Conservation (phyloP, 1,140 invertebrate genomes). For the Caenorhabditis briggsae region DNA sequence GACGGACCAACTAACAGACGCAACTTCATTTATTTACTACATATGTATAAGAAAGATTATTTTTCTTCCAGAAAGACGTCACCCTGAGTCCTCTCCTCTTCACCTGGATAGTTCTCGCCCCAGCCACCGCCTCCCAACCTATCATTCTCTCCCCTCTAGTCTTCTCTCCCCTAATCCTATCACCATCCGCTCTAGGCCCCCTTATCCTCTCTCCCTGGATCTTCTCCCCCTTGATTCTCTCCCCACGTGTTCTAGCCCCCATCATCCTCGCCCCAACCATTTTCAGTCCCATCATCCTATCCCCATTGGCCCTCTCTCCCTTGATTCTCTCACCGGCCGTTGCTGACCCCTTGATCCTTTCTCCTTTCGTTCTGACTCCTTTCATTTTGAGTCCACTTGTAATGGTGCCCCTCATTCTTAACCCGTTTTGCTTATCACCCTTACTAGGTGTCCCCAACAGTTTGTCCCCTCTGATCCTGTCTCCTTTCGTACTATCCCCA, state of each 20-base stretch:
- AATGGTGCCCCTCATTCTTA: slow-evolving; percentile 63
- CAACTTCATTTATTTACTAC: too few relatives aligned
- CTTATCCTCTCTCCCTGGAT: slow-evolving; percentile 64
- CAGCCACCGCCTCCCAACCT: slow-evolving; percentile 47
- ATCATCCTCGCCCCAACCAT: slow-evolving; percentile 59
- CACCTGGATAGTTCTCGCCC: slow-evolving; percentile 28
- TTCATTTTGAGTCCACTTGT: slow-evolving; percentile 60
- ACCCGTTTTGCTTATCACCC: slow-evolving; percentile 62
- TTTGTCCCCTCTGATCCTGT: slow-evolving; percentile 63
- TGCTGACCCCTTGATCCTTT: slow-evolving; percentile 60
- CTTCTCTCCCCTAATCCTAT: slow-evolving; percentile 72
- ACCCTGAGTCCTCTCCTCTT: slow-evolving; percentile 64
- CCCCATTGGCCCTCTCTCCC: slow-evolving; percentile 34
- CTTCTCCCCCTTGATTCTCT: slow-evolving; percentile 65
- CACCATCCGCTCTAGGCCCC: slow-evolving; percentile 67
- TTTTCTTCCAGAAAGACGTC: slow-evolving; percentile 67
- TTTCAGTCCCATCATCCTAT: slow-evolving; percentile 55
- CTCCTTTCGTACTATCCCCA: slow-evolving; percentile 64
- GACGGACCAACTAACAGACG: too few relatives aligned
- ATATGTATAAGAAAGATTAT: too few relatives aligned
- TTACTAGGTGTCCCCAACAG: slow-evolving; percentile 61
- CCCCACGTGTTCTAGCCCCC: slow-evolving; percentile 48
- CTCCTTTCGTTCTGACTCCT: slow-evolving; percentile 61
- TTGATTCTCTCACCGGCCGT: slow-evolving; percentile 57
- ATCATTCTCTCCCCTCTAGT: slow-evolving; percentile 72